Percentiles rank a stretch among this genome's conserved stretches.
These are phyloP conservation scores for Lampropteryx suffumata DNA, from an alignment of 2,888 invertebrate species.

Conservation along the genomic window DNA sequence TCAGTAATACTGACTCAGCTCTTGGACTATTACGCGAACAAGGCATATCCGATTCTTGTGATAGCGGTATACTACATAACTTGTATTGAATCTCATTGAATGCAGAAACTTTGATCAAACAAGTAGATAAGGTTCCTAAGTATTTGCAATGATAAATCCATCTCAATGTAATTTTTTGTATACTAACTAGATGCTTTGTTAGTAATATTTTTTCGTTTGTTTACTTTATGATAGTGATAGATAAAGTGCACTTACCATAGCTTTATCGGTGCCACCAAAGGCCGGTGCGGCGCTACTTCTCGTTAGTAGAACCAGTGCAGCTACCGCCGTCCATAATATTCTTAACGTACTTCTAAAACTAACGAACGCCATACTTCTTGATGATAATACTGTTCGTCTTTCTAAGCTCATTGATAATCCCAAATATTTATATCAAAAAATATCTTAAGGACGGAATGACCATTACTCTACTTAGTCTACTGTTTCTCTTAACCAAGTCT, in stretches of 20 bases:
- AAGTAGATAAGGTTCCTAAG: too few species aligned
- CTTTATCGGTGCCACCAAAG: constrained; percentile 69
- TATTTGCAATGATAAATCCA: constrained; percentile 15
- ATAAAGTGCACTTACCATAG: constrained; percentile 64
- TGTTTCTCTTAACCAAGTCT: constrained; percentile 49
- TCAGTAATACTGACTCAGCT: constrained; percentile 53
- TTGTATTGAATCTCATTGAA: too few species aligned
- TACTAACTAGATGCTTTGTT: constrained; percentile 3
- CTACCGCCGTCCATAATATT: constrained; percentile 59
- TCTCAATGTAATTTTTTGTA: constrained; percentile 22
- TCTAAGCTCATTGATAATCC: constrained; percentile 63
- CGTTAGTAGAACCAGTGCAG: constrained; percentile 58
- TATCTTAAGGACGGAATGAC: constrained; percentile 53
- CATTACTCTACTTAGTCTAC: constrained; percentile 51
- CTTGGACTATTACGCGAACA: constrained; percentile 39
- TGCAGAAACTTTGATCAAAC: constrained; percentile 34
- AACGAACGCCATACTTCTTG: constrained; percentile 60
- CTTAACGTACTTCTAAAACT: constrained; percentile 64
- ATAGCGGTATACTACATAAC: too few species aligned
- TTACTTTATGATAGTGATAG: constrained; percentile 5
- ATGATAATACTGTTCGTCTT: constrained; percentile 46
- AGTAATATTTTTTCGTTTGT: background rate
- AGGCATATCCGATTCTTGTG: constrained; percentile 60
- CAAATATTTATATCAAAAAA: constrained; percentile 57
- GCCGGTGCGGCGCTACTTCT: constrained; percentile 71